phyloP scores from a whole-genome alignment of 2,888 invertebrate genomes.

The Loripinus fragilis region DNA sequence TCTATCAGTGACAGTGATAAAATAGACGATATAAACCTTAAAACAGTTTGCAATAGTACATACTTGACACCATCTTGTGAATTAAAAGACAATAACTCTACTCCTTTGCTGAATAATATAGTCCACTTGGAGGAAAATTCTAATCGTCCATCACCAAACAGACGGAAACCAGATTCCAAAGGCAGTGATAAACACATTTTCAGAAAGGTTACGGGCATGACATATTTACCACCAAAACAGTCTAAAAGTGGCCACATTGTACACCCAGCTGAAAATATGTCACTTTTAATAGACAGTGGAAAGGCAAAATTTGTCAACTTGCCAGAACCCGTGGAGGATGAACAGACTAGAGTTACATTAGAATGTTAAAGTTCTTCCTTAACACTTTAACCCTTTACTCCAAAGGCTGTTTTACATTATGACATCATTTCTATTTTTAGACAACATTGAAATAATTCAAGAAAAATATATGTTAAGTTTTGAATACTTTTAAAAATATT shows the following conservation, averaged over 20 bases:
- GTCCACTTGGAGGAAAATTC: background rate
- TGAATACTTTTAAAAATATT: no score
- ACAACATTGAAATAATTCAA: no score
- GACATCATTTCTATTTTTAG: no score
- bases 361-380: conserved; percentile 5
- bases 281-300: conserved; percentile 42
- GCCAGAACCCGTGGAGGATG: background rate
- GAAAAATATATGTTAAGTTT: no score
- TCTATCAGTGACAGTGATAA: conserved; percentile 15
- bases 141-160: background rate
- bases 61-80: conserved; percentile 37
- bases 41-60: conserved; percentile 47
- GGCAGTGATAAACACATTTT: background rate
- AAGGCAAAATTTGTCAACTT: conserved; percentile 45
- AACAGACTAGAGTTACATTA: background rate
- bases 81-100: background rate
- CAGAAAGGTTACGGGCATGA: background rate
- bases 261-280: conserved; percentile 52
- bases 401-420: no score
- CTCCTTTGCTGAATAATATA: background rate
- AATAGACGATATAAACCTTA: conserved; percentile 32
- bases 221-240: background rate
- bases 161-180: background rate
- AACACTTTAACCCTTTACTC: no score
- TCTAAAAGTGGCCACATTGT: conserved; percentile 29